Evolutionary conservation across 2,113 vertebrate species (phyloP).

Genomic region (Podilymbus podiceps): DNA sequence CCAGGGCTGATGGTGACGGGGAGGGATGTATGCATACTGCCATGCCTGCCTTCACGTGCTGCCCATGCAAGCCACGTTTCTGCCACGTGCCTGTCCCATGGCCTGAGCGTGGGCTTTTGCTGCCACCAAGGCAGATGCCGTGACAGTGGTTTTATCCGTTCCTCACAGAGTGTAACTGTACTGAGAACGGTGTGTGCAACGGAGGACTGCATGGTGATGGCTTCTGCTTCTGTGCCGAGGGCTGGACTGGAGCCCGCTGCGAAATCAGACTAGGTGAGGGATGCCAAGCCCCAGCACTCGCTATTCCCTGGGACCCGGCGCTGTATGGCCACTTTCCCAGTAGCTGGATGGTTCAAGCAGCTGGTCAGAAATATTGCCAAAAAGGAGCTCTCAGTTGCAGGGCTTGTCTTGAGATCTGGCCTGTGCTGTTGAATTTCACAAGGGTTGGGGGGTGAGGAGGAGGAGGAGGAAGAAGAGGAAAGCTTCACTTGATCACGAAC

Average conservation of each 20-base stretch:
- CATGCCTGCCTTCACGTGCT: not conserved
- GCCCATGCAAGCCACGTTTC: not conserved
- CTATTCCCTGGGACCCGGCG: rapidly evolving
- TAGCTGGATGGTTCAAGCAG: not conserved
- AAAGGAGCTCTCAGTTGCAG: not conserved
- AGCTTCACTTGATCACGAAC: not conserved
- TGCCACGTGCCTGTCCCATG: rapidly evolving
- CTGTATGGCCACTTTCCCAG: not conserved
- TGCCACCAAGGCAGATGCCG: not conserved
- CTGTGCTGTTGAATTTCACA: not conserved
- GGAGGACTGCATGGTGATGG: constrained; percentile 80
- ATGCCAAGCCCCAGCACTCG: not conserved
- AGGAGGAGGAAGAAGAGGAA: not conserved
- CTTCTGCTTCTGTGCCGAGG: constrained; percentile 82
- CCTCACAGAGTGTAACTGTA: constrained; percentile 78
- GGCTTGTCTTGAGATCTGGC: not conserved
- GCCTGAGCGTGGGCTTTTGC: not conserved
- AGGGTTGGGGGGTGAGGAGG: not conserved
- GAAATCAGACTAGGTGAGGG: constrained; percentile 77
- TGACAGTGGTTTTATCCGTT: not conserved
- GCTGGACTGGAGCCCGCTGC: constrained; percentile 80
- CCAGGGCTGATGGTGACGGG: not conserved
- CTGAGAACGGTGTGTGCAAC: constrained; percentile 72
- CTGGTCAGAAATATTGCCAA: not conserved
- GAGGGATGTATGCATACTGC: rapidly evolving